Evolutionary conservation across 1,140 invertebrate species (phyloP).

Genomic region (Amyelois transitella): DNA sequence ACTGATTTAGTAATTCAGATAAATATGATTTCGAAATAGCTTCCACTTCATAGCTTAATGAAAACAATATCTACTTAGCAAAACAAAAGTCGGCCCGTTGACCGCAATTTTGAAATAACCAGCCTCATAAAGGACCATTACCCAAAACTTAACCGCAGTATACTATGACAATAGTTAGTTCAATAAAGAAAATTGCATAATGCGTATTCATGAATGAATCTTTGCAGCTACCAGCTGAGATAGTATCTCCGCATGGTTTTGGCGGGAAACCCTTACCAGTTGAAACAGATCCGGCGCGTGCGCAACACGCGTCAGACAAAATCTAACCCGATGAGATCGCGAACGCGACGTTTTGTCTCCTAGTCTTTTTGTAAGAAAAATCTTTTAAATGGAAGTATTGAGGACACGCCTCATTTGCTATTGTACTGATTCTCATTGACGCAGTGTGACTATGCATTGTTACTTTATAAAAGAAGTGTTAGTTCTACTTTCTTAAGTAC

Average conservation of each 20-base stretch:
- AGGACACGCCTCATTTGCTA: constrained; percentile 61
- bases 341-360: constrained; percentile 64
- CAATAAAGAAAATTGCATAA: constrained; percentile 45
- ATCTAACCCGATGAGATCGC: constrained; percentile 52
- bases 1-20: too few relatives aligned
- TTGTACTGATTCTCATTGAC: constrained; percentile 61
- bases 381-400: constrained; percentile 67
- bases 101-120: neutral
- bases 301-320: constrained; percentile 57
- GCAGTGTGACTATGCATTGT: constrained; percentile 66
- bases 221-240: constrained; percentile 20
- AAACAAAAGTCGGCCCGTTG: neutral
- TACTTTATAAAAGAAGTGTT: constrained; percentile 58
- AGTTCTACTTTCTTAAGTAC: constrained; percentile 69
- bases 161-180: constrained; percentile 24
- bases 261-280: constrained; percentile 62
- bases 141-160: constrained; percentile 19
- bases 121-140: neutral
- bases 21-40: too few relatives aligned
- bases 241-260: constrained; percentile 56
- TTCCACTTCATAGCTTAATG: too few relatives aligned
- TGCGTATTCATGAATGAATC: constrained; percentile 51
- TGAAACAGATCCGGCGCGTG: constrained; percentile 53
- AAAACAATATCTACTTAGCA: neutral
- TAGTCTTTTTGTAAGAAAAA: constrained; percentile 57